A percentile compares a stretch with the other conserved stretches of the same genome.
Conservation (phyloP, 2,797 vertebrate species). For the Lagodon rhomboides region DNA sequence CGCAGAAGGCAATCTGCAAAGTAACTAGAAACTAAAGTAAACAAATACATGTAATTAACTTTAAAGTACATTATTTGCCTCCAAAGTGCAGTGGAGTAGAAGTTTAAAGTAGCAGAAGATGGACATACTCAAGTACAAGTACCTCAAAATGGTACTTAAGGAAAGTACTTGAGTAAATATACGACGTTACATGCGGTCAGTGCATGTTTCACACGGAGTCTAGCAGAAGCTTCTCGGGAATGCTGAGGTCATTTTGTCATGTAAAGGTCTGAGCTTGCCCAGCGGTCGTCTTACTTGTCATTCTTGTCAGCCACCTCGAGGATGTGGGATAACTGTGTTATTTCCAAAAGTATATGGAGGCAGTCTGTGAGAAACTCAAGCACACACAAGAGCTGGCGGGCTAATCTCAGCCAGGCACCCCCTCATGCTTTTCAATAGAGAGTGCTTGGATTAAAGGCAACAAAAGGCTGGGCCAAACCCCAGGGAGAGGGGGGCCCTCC, state of each 20-base stretch:
- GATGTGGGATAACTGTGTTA: conserved; percentile 82
- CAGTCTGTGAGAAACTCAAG: conserved; percentile 84
- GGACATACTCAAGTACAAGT: too few species aligned
- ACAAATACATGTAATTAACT: too few species aligned
- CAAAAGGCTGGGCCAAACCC: conserved; percentile 86
- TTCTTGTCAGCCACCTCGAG: conserved; percentile 79
- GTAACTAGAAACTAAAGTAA: too few species aligned
- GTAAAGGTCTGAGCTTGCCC: conserved; percentile 72
- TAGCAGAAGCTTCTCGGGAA: conserved; percentile 44
- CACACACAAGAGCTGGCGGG: conserved; percentile 82
- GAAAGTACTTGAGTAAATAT: too few species aligned
- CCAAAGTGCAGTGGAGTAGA: too few species aligned
- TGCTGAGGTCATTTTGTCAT: conserved; percentile 68
- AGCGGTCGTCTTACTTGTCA: conserved; percentile 77
- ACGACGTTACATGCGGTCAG: too few species aligned
- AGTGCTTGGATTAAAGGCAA: conserved; percentile 89
- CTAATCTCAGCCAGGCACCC: conserved; percentile 86
- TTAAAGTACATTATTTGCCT: too few species aligned
- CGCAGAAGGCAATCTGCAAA: too few species aligned
- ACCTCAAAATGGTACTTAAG: too few species aligned
- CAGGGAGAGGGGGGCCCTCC: conserved; percentile 80
- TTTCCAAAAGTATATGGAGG: conserved; percentile 79
- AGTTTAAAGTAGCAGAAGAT: too few species aligned
- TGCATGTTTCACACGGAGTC: conserved; percentile 26
- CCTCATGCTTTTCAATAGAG: conserved; percentile 81